Evolutionary conservation across 2,113 vertebrate genomes (phyloP).

Genomic region (Rhombomys opimus): DNA sequence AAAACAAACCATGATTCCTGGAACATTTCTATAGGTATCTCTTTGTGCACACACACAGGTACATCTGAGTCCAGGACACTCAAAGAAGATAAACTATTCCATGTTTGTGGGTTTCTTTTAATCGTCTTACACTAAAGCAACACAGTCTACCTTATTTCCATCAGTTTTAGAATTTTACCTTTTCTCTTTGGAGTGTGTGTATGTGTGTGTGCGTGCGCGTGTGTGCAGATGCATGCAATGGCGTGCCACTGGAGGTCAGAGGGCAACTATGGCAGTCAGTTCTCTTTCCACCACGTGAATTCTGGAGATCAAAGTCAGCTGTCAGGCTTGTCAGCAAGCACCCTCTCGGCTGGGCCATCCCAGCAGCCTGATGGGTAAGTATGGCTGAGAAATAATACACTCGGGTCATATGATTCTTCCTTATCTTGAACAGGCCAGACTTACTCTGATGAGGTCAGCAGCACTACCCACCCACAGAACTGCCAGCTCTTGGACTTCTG

Average conservation of each 20-base stretch:
- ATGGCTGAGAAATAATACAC: background rate
- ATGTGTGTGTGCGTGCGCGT: background rate
- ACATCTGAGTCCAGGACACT: background rate
- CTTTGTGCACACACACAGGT: background rate
- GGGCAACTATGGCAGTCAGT: background rate
- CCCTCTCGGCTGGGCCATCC: too few species aligned
- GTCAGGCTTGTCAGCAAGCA: background rate
- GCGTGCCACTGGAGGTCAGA: background rate
- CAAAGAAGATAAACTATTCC: background rate
- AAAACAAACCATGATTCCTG: background rate
- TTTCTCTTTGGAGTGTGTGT: background rate
- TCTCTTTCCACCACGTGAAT: too few species aligned
- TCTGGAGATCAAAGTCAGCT: background rate
- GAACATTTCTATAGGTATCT: background rate
- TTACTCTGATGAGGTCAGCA: conserved; percentile 33
- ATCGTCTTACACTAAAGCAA: conserved; percentile 3
- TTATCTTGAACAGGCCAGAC: background rate
- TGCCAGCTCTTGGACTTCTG: background rate
- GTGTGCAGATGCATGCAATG: background rate
- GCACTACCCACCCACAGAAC: conserved; percentile 8
- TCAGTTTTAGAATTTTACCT: conserved; percentile 37
- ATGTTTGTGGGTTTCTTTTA: background rate
- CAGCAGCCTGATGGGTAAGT: background rate
- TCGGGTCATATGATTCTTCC: conserved; percentile 20
- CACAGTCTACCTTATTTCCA: conserved; percentile 49